phyloP scores from a whole-genome alignment of 2,797 vertebrate species.

The Pogonophryne albipinna region DNA sequence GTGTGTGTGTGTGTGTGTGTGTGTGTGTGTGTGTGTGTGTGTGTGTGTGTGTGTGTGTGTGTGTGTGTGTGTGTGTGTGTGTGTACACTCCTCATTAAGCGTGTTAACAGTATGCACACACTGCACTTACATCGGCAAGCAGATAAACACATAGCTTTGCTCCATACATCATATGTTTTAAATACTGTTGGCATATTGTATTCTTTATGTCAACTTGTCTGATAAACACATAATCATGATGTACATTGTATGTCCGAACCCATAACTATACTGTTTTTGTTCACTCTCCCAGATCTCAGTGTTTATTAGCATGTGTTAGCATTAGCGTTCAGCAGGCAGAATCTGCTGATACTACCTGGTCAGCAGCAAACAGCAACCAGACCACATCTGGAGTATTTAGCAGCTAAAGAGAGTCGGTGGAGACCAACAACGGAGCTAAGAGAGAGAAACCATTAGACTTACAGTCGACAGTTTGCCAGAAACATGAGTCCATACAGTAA shows the following conservation, averaged over 20 bases:
- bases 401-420: too few relatives aligned
- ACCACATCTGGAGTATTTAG: background rate
- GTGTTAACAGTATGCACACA: too few relatives aligned
- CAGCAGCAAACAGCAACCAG: background rate
- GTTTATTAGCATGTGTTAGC: background rate
- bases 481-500: background rate
- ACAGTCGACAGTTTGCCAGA: background rate
- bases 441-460: background rate
- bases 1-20: background rate
- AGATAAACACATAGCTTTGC: too few relatives aligned
- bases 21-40: too few relatives aligned
- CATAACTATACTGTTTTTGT: too few relatives aligned
- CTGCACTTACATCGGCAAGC: too few relatives aligned
- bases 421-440: background rate
- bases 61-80: background rate
- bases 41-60: background rate
- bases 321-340: background rate
- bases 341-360: background rate
- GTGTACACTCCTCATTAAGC: background rate
- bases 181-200: too few relatives aligned
- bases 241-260: background rate
- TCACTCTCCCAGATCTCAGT: background rate
- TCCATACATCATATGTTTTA: too few relatives aligned
- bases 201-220: too few relatives aligned
- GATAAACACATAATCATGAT: too few relatives aligned